Conservation (phyloP, 2,113 vertebrate species). For the Crocuta crocuta region DNA sequence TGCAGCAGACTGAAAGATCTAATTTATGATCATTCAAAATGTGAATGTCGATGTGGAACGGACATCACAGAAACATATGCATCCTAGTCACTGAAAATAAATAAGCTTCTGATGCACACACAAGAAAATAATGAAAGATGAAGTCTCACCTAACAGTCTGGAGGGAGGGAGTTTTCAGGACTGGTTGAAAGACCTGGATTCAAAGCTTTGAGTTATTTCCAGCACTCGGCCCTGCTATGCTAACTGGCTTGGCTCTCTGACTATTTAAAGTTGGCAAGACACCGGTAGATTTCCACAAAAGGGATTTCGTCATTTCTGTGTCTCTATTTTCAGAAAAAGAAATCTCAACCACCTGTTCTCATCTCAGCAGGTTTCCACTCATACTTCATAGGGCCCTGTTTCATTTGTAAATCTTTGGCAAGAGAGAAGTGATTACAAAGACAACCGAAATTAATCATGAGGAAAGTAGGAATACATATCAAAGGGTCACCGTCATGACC, state of each 20-base stretch:
- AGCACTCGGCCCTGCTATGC: background rate
- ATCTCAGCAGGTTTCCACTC: background rate
- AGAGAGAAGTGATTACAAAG: background rate
- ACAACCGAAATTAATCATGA: background rate
- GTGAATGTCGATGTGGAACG: background rate
- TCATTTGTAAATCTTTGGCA: background rate
- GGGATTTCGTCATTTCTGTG: background rate
- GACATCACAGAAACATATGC: background rate
- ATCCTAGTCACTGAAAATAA: background rate
- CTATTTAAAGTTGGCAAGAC: background rate
- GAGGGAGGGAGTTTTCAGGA: background rate
- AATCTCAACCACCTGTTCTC: background rate
- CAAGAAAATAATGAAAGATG: background rate
- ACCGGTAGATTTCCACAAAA: background rate
- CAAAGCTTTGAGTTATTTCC: background rate
- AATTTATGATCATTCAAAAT: background rate
- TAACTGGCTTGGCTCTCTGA: background rate
- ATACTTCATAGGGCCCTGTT: background rate
- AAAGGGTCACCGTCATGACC: background rate
- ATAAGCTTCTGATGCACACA: background rate
- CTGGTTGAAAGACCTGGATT: background rate
- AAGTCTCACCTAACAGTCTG: background rate
- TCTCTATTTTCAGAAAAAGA: conserved; percentile 22
- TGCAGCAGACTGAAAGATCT: background rate
- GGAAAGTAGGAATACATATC: background rate